These are phyloP conservation scores for Atherinosoma microstoma DNA, from an alignment of 2,797 vertebrate genomes.

Conservation along the genomic window DNA sequence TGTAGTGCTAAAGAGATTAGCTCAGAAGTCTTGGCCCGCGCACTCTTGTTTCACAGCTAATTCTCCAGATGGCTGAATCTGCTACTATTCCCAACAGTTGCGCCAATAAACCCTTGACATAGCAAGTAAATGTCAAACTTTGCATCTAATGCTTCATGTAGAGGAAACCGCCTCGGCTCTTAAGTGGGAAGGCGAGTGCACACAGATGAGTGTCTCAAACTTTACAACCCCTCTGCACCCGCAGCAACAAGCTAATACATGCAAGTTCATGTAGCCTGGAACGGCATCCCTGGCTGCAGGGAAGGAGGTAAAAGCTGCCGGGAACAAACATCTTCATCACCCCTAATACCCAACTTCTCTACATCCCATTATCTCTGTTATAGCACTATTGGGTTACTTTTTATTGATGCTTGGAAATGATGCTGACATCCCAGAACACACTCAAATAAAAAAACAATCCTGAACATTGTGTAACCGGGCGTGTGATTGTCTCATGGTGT, in stretches of 20 bases:
- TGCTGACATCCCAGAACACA: constrained; percentile 23
- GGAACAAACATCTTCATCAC: constrained; percentile 57
- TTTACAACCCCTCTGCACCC: constrained; percentile 76
- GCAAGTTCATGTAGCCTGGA: constrained; percentile 17
- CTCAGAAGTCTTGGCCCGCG: constrained; percentile 36
- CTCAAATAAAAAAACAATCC: constrained; percentile 60
- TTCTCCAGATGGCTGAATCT: constrained; percentile 25
- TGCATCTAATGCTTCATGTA: constrained; percentile 49
- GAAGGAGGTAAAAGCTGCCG: constrained; percentile 53
- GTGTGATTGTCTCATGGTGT: not conserved
- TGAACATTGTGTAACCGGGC: not conserved
- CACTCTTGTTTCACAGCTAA: constrained; percentile 30
- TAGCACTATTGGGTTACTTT: constrained; percentile 55
- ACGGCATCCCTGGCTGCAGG: constrained; percentile 16
- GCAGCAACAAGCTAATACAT: constrained; percentile 52
- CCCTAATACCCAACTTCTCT: constrained; percentile 55
- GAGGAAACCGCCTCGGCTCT: constrained; percentile 43
- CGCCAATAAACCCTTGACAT: constrained; percentile 49
- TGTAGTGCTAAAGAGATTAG: constrained; percentile 33
- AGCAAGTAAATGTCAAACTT: constrained; percentile 55
- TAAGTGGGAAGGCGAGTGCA: constrained; percentile 69
- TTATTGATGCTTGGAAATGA: constrained; percentile 33
- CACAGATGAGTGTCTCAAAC: constrained; percentile 58
- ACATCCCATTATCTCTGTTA: constrained; percentile 68
- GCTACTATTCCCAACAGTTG: constrained; percentile 45